These are phyloP conservation scores for Melipona bicolor DNA, from an alignment of 2,888 invertebrate species.

Conservation along the genomic window DNA sequence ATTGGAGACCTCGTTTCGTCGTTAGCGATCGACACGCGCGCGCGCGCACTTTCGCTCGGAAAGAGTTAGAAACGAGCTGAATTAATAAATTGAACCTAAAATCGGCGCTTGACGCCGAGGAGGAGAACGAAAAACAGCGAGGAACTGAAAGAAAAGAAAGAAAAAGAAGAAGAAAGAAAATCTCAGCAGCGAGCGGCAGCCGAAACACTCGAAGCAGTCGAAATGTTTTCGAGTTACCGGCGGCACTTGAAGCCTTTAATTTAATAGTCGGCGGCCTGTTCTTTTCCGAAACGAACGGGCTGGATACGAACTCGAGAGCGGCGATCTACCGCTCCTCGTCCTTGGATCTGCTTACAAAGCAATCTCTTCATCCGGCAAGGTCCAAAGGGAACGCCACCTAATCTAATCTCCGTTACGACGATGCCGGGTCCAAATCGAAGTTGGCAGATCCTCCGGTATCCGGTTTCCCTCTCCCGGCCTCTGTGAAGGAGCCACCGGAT, in stretches of 20 bases:
- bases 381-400: constrained; percentile 74
- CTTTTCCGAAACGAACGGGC: constrained; percentile 55
- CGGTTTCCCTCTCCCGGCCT: constrained; percentile 55
- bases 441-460: constrained; percentile 72
- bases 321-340: constrained; percentile 53
- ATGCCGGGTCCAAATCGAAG: constrained; percentile 72
- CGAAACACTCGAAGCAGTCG: constrained; percentile 17
- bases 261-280: constrained; percentile 48
- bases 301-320: constrained; percentile 38
- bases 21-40: no score
- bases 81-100: background rate
- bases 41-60: no score
- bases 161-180: background rate
- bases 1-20: no score
- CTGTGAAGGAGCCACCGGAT: constrained; percentile 45
- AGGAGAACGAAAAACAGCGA: no score
- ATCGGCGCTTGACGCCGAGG: background rate
- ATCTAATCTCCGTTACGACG: constrained; percentile 77
- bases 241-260: constrained; percentile 57
- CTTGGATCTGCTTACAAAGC: constrained; percentile 79
- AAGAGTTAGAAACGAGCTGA: background rate
- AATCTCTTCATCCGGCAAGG: constrained; percentile 75
- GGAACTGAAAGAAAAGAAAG: background rate
- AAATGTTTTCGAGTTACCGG: constrained; percentile 47
- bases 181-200: background rate